A percentile compares a stretch with the other conserved stretches of the same genome.
phyloP scores from a whole-genome alignment of 2,113 vertebrate genomes.

The Lophura nycthemera region DNA sequence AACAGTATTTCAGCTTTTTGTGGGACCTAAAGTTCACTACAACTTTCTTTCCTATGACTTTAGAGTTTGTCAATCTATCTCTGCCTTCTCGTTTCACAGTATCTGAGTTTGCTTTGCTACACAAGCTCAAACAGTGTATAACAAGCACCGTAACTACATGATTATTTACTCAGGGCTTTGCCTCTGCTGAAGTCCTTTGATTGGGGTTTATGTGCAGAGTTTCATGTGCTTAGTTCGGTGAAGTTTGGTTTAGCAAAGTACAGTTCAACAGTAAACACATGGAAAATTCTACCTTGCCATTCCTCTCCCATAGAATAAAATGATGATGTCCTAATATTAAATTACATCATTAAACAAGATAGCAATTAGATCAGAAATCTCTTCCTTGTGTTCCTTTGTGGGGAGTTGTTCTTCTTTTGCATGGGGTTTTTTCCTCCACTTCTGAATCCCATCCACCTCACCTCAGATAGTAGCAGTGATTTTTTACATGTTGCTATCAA shows the following conservation, averaged over 20 bases:
- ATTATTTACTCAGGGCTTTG: conserved; percentile 52
- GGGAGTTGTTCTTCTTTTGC: background rate
- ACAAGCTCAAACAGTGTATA: background rate
- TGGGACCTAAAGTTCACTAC: background rate
- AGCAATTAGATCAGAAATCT: background rate
- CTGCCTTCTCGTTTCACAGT: background rate
- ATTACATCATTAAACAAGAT: background rate
- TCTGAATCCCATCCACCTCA: background rate
- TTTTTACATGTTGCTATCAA: background rate
- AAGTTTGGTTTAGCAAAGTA: conserved; percentile 3
- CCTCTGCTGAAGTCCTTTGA: conserved; percentile 24
- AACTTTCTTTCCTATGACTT: background rate
- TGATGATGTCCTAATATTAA: background rate
- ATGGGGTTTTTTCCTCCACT: background rate
- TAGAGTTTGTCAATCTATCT: background rate
- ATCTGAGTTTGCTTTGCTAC: conserved; percentile 25
- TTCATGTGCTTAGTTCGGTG: background rate
- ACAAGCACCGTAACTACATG: background rate
- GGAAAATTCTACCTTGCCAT: conserved; percentile 7
- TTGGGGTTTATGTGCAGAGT: background rate
- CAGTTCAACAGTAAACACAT: background rate
- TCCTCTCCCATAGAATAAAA: background rate
- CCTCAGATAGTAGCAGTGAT: background rate
- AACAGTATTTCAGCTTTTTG: background rate
- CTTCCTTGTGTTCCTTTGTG: background rate